A percentile compares a stretch with the other conserved stretches of the same genome.
These are phyloP conservation scores for Tetraneura akinire DNA, from an alignment of 1,140 invertebrate species.

Conservation along the genomic window DNA sequence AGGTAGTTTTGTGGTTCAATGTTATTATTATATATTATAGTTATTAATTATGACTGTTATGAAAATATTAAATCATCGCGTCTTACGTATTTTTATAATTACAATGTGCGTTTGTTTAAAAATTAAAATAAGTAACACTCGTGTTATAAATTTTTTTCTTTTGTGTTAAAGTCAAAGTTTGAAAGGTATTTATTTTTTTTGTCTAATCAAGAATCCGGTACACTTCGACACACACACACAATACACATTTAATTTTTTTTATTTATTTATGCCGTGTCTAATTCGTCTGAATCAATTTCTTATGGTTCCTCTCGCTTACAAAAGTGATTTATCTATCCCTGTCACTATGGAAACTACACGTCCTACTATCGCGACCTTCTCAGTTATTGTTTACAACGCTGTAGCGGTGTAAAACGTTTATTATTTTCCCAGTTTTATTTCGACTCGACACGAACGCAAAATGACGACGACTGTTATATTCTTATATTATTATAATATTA, in stretches of 20 bases:
- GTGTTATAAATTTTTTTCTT: too few species aligned
- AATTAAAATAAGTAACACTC: too few species aligned
- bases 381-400: neutral
- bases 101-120: too few species aligned
- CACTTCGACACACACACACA: neutral
- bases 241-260: neutral
- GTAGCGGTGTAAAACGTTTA: too few species aligned
- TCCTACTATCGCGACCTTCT: neutral
- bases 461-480: too few species aligned
- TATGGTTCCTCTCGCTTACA: neutral
- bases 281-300: constrained; percentile 22
- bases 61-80: too few species aligned
- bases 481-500: too few species aligned
- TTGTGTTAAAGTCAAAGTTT: too few species aligned
- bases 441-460: too few species aligned
- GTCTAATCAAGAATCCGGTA: constrained; percentile 5
- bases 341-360: neutral
- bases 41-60: too few species aligned
- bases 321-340: constrained; percentile 31
- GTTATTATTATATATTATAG: too few species aligned
- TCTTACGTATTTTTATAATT: too few species aligned
- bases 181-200: neutral
- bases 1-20: neutral
- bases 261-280: neutral
- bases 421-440: neutral